Percentiles rank a stretch among this genome's conserved stretches.
These are phyloP conservation scores for Zaprionus capensis DNA, from an alignment of 1,140 invertebrate species.

Conservation along the genomic window DNA sequence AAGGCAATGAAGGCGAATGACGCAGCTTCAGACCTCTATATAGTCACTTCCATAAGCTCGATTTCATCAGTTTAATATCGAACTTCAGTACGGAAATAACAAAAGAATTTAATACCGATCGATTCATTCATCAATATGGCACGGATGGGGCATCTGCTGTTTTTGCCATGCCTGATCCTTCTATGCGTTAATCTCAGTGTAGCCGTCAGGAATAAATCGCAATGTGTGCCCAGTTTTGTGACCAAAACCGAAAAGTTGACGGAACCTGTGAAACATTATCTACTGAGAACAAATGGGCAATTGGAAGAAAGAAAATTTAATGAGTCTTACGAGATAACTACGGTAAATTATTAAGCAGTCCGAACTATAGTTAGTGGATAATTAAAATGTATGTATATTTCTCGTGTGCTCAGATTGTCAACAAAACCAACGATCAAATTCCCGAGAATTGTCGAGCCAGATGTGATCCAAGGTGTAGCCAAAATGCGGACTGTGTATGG, in stretches of 20 bases:
- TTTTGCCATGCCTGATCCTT: background rate
- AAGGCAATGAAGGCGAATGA: background rate
- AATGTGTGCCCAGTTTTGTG: background rate
- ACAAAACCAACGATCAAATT: background rate
- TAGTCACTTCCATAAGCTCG: background rate
- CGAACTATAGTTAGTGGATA: background rate
- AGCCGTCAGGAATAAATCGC: background rate
- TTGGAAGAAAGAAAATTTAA: rapidly evolving
- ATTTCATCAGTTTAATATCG: constrained; percentile 7
- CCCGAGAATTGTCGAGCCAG: background rate
- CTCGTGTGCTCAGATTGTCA: background rate
- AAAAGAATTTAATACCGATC: background rate
- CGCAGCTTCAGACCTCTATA: background rate
- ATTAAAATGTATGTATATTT: background rate
- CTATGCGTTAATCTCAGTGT: background rate
- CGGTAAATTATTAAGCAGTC: constrained; percentile 14
- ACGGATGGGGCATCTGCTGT: background rate
- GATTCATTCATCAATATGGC: constrained; percentile 2
- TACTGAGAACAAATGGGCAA: background rate
- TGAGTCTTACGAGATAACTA: background rate
- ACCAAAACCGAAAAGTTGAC: background rate
- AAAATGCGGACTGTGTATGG: constrained; percentile 7
- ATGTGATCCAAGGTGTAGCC: constrained; percentile 10
- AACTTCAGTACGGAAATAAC: background rate
- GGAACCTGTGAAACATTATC: background rate